Conservation (phyloP, 2,888 invertebrate species). For the Amphiduros pacificus region DNA sequence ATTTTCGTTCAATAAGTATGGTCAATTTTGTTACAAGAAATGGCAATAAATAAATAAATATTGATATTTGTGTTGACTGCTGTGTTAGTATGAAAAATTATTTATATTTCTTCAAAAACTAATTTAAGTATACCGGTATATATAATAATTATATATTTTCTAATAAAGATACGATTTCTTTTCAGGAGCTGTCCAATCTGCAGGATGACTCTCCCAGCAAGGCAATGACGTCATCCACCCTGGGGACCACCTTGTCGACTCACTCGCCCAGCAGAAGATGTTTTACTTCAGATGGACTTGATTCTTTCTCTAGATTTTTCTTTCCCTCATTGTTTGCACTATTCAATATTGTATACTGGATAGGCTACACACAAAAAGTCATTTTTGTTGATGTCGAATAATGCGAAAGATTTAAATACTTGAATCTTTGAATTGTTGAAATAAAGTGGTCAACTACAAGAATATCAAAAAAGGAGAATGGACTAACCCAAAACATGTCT, state of each 20-base stretch:
- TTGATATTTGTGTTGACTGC: no score
- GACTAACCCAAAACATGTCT: no score
- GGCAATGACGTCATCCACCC: background rate
- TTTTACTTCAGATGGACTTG: background rate
- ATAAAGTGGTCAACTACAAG: no score
- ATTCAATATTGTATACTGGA: conserved; percentile 16
- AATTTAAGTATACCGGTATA: background rate
- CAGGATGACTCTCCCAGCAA: background rate
- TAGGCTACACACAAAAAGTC: conserved; percentile 1
- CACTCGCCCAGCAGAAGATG: no score
- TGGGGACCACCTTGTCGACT: no score
- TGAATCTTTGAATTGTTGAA: no score
- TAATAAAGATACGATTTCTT: background rate
- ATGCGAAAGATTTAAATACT: no score
- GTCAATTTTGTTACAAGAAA: no score
- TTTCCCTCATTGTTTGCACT: conserved; percentile 12
- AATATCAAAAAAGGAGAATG: no score
- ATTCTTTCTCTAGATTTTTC: background rate
- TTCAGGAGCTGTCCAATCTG: background rate
- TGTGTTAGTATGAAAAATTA: no score
- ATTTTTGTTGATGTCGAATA: background rate
- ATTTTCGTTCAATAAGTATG: no score
- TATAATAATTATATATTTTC: background rate
- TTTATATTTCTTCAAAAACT: background rate
- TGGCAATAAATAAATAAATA: no score